Base-by-base conservation (phyloP, 1,140 invertebrate genomes). In the Drosophila pandora region DNA sequence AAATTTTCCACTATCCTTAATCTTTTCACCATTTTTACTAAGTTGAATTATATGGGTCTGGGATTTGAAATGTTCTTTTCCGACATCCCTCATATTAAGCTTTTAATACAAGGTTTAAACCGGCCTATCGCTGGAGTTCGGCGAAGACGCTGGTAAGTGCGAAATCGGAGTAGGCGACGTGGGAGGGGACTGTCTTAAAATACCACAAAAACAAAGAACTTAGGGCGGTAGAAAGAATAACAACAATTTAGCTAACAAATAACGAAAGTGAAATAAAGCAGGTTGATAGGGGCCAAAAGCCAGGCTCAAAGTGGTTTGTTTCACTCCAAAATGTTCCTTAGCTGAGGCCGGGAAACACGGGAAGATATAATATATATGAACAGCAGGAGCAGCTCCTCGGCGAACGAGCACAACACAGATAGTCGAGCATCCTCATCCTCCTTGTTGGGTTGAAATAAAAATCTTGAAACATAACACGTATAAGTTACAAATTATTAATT, bases 241-340 rank as follows among this genome's bases (percentile, higher is more conserved):
- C 82, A 85, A 87, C 69, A 85, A 88, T 85, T 82, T 61, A 57
- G 74, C 82, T 87, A 85, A 87, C 64, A 50, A 39, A 63, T 39
- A 64, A 64, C 45, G 48, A 65, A 65, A 65, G 71, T 53, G 49
- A 69, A 72, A 54, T 75, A 75, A 82, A 49, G 48, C 45, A 53
- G 43, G 49, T 12, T 48, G 8, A 30, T 13, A 0, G 30, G 28
- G 28, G 2, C 9, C 4, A 58, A 12, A 48, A 21, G 21, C 22
- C n/a, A 45, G 30, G 25, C 7, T 28, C 25, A 28, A 28, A 28
- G 5, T 28, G 25, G 25, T 28, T 5, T 25, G 23, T 28, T 39
- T 21, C 22, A 6, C 13, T 37, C 34, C 34, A 25, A 48, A 72
- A n/a, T 41, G 30, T 22, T 48, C 13, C n/a, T 17, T 49, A 28